Base-by-base conservation (phyloP, 2,113 vertebrate species). In the Naja naja region DNA sequence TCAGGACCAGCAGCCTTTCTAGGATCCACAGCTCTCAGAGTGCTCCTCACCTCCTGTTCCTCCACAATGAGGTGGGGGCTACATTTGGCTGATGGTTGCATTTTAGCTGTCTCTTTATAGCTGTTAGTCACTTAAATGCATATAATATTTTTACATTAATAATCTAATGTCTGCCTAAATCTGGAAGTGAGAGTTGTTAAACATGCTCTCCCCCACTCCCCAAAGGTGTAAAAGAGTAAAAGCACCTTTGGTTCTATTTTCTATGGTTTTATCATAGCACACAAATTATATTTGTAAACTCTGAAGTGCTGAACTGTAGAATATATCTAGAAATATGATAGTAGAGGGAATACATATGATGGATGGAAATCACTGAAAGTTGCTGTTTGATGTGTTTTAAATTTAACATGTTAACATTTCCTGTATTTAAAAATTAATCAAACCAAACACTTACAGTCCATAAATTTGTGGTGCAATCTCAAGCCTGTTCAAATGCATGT, bases 391-490 rank as follows among this genome's bases (percentile, higher is more conserved):
- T 64, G 55, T 3, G 52, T 69, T 93, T 93, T 92, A 27, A 87
- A 45, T 5, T 27, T 74, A 12, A 3, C 55, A 52, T 9, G 6
- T 64, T 93, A 92, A 92, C 69, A 69, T 3, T 11, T 90, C 6
- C 92, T 85, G 1, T 30, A 92, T 91, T 60, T 53, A 95, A 91
- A 94, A 91, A 47, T 58, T 85, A 95, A 93, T 93, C 45, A 93
- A 94, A 89, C 22, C 93, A 49, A n/a, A 93, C 87, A 99, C 99
- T 99, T 97, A 99, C 99, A 99, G 97, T 94, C 99, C 99, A 27
- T 99, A 99, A 96, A 99, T 99, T 94, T 99, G 99, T 1, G 99
- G 99, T 58, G 99, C 99, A 39, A 99, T 99, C 97, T 99, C 99
- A 91, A 99, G 98, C 69, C 99, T 98, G 96, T 99, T 99, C 94